Evolutionary conservation across 2,113 vertebrate species (phyloP).

Genomic region (Plestiodon gilberti): DNA sequence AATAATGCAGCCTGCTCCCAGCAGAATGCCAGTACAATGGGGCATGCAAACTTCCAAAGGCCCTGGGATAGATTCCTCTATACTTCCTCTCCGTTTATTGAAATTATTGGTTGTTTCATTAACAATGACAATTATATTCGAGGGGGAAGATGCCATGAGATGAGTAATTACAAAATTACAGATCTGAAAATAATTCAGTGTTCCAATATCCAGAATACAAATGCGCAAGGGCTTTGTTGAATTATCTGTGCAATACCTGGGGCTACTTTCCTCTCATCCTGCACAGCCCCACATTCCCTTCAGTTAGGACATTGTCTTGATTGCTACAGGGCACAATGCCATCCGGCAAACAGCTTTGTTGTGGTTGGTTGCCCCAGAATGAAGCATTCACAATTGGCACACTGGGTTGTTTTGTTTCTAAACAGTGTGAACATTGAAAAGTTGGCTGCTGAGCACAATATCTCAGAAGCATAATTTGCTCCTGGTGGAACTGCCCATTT

Average conservation of each 20-base stretch:
- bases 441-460: not conserved
- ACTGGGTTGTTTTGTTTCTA: not conserved
- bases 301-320: not conserved
- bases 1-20: not conserved
- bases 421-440: not conserved
- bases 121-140: not conserved
- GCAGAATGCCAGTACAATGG: not conserved
- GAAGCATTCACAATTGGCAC: not conserved
- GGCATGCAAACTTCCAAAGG: not conserved
- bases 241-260: not conserved
- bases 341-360: not conserved
- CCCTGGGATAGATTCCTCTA: not conserved
- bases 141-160: not conserved
- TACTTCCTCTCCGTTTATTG: not conserved
- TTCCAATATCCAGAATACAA: too few relatives aligned
- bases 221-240: too few relatives aligned
- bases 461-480: not conserved
- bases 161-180: not conserved
- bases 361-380: not conserved
- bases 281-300: not conserved
- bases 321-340: too few relatives aligned
- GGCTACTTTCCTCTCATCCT: not conserved
- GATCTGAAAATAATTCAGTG: too few relatives aligned
- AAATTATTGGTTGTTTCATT: not conserved
- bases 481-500: not conserved